A percentile compares a stretch with the other conserved stretches of the same genome.
Conservation (phyloP, 2,888 invertebrate species). For the Bursaphelenchus okinawaensis region DNA sequence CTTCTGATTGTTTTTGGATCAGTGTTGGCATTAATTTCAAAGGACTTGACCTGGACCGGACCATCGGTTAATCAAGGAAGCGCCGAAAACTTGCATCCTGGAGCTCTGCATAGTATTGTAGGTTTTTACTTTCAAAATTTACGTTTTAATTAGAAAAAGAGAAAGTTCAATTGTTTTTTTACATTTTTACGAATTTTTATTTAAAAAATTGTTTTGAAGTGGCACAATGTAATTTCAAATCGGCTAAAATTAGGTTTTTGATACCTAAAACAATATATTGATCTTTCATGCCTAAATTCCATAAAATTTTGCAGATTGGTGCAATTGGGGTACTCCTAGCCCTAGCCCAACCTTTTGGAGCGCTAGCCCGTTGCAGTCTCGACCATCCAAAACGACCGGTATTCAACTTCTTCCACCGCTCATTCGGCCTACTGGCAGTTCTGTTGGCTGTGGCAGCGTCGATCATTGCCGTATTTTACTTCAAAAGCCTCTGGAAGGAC, state of each 20-base stretch:
- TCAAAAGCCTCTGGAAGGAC: conserved; percentile 6
- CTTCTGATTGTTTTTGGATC: conserved; percentile 18
- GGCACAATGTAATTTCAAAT: too few species aligned
- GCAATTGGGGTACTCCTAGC: conserved; percentile 26
- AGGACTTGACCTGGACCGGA: conserved; percentile 23
- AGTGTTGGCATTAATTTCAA: conserved; percentile 16
- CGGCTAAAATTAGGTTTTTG: neutral
- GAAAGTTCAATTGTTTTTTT: neutral
- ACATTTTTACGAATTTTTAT: neutral
- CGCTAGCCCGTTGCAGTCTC: conserved; percentile 23
- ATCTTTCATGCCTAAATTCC: too few species aligned
- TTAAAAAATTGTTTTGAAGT: too few species aligned
- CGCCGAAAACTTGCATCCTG: neutral
- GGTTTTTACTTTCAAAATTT: conserved; percentile 2
- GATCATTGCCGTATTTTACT: neutral
- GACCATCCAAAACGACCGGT: conserved; percentile 24
- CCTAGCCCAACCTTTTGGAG: conserved; percentile 25
- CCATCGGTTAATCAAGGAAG: conserved; percentile 6
- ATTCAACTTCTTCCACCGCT: conserved; percentile 28
- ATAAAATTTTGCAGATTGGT: conserved; percentile 15
- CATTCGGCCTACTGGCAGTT: conserved; percentile 8
- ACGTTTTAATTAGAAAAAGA: too few species aligned
- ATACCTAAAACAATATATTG: neutral
- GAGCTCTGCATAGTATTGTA: conserved; percentile 16
- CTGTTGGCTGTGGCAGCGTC: conserved; percentile 2